Evolutionary conservation across 2,797 vertebrate genomes (phyloP), one percentile per base, ranked within the genome.

Genomic region (Triplophysa bombifrons): DNA sequence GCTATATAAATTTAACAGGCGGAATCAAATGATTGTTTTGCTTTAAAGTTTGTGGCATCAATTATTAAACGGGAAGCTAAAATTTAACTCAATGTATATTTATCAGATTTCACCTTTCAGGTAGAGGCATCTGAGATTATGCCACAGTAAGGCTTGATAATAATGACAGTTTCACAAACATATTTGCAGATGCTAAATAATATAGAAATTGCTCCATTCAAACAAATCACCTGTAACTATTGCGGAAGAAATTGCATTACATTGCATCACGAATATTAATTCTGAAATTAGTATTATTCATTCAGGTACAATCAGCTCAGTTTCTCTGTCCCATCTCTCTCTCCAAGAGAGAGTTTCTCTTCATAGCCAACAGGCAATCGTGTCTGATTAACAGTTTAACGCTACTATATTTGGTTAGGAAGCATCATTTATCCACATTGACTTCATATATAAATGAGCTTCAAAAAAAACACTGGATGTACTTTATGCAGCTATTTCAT

Each of bases 1-100:
- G 92, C 91, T 91, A 93, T 93, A 92, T 91, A 86, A 91, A 90
- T 91, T 85, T 58, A 80, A 83, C 68, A 75, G 53, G 77, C 61
- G 80, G 67, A 85, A 76, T 63, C 41, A 56, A 74, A 79, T 79
- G 71, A 79, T 79, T 74, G 61, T 72, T 50, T 78, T 78, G 67
- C 55, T 77, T 77, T 77, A 41, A 27, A 63, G 58, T 70, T 71
- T 41, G 44, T 38, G 30, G 51, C 48, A 38, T 60, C 13, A 48
- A 53, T 51, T 20, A 48, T 68, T n/a, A 66, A 66, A 53, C 48
- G 16, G 64, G 27, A 3, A 0, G 3, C 22, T 46, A 58, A 19
- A 25, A 20, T 34, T 3, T 41, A 9, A 1, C 0, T 46, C 0
- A 12, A 46, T 46, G 11, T 60, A 27, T 60, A 5, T 66, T 27